A percentile compares a stretch with the other conserved stretches of the same genome.
Evolutionary conservation across 2,888 invertebrate species (phyloP).

Genomic region (Caradrina kadenii): DNA sequence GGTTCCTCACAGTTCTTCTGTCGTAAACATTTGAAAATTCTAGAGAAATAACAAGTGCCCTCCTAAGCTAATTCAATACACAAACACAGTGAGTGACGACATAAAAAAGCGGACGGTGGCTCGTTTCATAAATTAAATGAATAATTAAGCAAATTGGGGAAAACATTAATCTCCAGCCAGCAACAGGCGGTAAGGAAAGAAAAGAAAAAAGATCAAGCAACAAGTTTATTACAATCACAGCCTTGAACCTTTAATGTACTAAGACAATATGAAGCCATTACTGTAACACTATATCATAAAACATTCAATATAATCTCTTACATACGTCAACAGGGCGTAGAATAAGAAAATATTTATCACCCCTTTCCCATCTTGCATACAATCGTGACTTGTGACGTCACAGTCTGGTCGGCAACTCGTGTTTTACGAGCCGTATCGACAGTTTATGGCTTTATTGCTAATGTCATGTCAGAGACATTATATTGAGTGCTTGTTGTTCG

Average conservation of each 20-base stretch:
- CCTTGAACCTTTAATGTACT: slow-evolving; percentile 32
- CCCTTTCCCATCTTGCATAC: slow-evolving; percentile 39
- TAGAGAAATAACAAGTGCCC: background rate
- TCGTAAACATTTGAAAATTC: background rate
- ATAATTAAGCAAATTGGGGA: slow-evolving; percentile 42
- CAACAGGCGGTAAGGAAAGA: slow-evolving; percentile 39
- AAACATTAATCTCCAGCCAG: slow-evolving; percentile 37
- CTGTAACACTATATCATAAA: slow-evolving; percentile 51
- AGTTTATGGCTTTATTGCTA: slow-evolving; percentile 49
- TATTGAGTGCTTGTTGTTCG: slow-evolving; percentile 13
- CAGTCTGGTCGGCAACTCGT: slow-evolving; percentile 31
- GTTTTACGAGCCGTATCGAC: slow-evolving; percentile 57
- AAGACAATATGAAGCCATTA: slow-evolving; percentile 36
- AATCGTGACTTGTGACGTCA: slow-evolving; percentile 48
- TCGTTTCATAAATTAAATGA: slow-evolving; percentile 22
- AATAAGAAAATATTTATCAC: slow-evolving; percentile 55
- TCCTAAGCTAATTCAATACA: background rate
- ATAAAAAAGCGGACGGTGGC: background rate
- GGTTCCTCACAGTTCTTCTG: background rate
- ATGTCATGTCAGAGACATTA: slow-evolving; percentile 40
- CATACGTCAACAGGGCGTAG: slow-evolving; percentile 52
- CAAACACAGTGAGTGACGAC: background rate
- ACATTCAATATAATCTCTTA: slow-evolving; percentile 53
- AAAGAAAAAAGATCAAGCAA: slow-evolving; percentile 34
- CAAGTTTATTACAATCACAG: slow-evolving; percentile 35